Evolutionary conservation across 2,888 invertebrate species (phyloP), one percentile per base, ranked within the genome.

Genomic region (Cremastinae sp.): DNA sequence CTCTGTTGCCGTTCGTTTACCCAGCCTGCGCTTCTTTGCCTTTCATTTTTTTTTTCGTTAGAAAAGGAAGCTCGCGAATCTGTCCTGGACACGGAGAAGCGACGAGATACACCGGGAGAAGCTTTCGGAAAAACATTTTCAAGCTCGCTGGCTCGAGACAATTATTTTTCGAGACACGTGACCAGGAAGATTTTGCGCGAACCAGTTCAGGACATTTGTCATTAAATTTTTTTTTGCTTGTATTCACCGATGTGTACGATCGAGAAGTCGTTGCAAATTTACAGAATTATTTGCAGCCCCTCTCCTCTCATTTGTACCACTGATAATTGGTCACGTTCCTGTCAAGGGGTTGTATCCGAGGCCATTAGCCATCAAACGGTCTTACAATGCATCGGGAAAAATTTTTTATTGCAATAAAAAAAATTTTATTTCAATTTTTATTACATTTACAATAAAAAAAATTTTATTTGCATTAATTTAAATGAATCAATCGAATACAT

Each of bases 221-320:
- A n/a, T n/a, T n/a, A n/a, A n/a, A 56, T 43, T 34, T 49, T 65
- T 34, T 36, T 36, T 34, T 51, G 20, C 47, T 49, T 51, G 59
- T 34, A 18, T 34, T 20, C 56, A 56, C 16, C 34, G 12, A 49
- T 65, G 68, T 65, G 62, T 74, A 70, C 65, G 76, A 77, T 77
- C 74, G 76, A 77, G 74, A 74, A 74, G 73, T 74, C 76, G 69
- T 65, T 74, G 69, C 59, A 74, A 77, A 77, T 22, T 28, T 49
- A 62, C 38, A 59, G 49, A 74, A 49, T 58, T 45, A 69, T 74
- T 69, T 47, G 53, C 65, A 45, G 64, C 47, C 49, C 14, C 47
- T 47, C 53, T 74, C 65, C 36, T 47, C 34, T 49, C 53, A 9
- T 38, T 28, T 41, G 16, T 34, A 10, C 2, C 36, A 38, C 20